Percentiles rank a stretch among this genome's conserved stretches.
Conservation (phyloP, 2,888 invertebrate species). For the Habroteleia sp. region DNA sequence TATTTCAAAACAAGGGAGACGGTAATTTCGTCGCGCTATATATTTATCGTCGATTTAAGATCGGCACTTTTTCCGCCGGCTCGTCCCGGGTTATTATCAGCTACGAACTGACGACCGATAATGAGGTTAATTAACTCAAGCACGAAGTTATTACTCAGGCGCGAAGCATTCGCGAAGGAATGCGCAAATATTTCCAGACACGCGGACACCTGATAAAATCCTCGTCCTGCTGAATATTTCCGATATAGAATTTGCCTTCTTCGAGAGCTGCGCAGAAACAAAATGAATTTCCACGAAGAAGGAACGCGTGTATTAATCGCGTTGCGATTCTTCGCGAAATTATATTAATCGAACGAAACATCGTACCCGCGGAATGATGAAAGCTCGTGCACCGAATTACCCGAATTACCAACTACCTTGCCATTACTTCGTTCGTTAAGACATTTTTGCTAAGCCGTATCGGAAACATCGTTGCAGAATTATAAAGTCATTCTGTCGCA, state of each 20-base stretch:
- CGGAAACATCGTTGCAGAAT: no score
- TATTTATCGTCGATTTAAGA: constrained; percentile 37
- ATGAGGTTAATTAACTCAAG: constrained; percentile 60
- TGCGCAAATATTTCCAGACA: constrained; percentile 56
- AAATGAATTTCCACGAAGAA: constrained; percentile 38
- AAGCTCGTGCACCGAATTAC: constrained; percentile 13
- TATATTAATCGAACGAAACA: constrained; percentile 23
- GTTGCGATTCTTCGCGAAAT: constrained; percentile 28
- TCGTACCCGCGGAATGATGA: constrained; percentile 14
- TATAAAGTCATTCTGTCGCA: no score
- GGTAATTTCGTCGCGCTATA: constrained; percentile 18
- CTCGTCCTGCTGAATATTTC: constrained; percentile 55
- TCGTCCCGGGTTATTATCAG: constrained; percentile 41
- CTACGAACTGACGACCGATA: constrained; percentile 51
- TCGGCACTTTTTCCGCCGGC: constrained; percentile 5
- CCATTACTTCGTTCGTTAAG: constrained; percentile 25
- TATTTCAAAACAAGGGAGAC: constrained; percentile 3
- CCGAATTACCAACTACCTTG: constrained; percentile 10
- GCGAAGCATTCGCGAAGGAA: constrained; percentile 57
- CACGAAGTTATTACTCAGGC: constrained; percentile 50
- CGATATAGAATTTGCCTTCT: constrained; percentile 54
- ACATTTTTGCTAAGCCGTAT: constrained; percentile 16
- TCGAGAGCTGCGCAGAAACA: constrained; percentile 26
- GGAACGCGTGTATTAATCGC: constrained; percentile 31
- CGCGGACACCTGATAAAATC: constrained; percentile 59